Evolutionary conservation across 2,888 invertebrate genomes (phyloP).

Genomic region (Eupithecia exiguata): DNA sequence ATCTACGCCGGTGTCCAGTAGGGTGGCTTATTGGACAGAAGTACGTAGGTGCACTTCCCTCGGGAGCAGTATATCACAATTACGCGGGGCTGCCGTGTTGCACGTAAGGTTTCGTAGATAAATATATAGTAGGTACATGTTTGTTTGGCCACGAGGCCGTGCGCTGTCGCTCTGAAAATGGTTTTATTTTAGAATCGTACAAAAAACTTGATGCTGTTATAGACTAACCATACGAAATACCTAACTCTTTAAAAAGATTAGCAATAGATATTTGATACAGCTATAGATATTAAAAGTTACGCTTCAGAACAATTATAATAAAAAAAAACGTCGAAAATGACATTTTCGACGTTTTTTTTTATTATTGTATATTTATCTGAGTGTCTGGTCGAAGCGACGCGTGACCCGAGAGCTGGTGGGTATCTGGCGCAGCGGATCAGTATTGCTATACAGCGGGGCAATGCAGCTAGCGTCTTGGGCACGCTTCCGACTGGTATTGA

Average conservation of each 20-base stretch:
- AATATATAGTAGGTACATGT: conserved; percentile 48
- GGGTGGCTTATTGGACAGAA: conserved; percentile 50
- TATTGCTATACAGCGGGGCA: too few species aligned
- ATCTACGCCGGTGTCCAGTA: conserved; percentile 45
- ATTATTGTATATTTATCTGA: too few species aligned
- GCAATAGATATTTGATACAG: background rate
- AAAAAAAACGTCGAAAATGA: too few species aligned
- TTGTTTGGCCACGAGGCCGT: conserved; percentile 35
- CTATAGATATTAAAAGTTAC: background rate
- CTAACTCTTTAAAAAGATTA: background rate
- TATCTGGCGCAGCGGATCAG: too few species aligned
- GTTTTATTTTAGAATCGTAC: conserved; percentile 1
- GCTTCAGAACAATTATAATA: background rate
- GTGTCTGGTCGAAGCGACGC: too few species aligned
- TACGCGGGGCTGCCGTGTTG: conserved; percentile 63
- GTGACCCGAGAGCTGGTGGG: too few species aligned
- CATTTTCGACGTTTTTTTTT: too few species aligned
- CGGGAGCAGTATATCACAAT: conserved; percentile 78
- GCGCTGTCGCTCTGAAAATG: background rate
- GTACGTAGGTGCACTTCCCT: conserved; percentile 54
- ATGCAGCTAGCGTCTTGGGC: too few species aligned
- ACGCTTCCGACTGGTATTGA: too few species aligned
- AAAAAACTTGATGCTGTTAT: background rate
- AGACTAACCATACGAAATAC: background rate
- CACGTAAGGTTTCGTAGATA: conserved; percentile 57